These are phyloP conservation scores for Ricordea florida DNA, from an alignment of 92 coral and sea anemone species.

Conservation along the genomic window DNA sequence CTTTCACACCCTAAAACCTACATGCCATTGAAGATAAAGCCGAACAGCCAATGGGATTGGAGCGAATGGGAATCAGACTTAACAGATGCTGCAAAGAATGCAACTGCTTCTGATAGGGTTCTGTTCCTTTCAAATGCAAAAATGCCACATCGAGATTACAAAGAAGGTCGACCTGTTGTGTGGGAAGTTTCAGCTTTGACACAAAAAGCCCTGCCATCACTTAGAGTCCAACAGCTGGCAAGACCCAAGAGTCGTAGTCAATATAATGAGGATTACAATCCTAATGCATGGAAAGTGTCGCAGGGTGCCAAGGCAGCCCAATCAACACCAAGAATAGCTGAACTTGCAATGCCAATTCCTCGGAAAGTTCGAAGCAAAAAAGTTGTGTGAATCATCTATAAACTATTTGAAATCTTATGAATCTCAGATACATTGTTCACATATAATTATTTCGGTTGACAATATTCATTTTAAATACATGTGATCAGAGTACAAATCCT, in stretches of 20 bases:
- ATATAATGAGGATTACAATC: conserved; percentile 85
- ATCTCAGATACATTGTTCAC: not conserved
- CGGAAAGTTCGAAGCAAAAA: conserved; percentile 89
- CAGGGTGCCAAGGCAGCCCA: conserved; percentile 91
- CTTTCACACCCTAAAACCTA: conserved; percentile 78
- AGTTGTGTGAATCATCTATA: conserved; percentile 24
- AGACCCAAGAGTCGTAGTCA: conserved; percentile 94
- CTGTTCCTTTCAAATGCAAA: conserved; percentile 70
- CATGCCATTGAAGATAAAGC: conserved; percentile 81
- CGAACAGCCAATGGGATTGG: conserved; percentile 95
- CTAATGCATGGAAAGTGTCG: conserved; percentile 91
- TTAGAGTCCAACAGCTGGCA: conserved; percentile 92
- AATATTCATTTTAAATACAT: not conserved
- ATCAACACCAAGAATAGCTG: conserved; percentile 89
- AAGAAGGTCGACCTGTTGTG: conserved; percentile 82
- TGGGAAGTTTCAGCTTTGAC: conserved; percentile 86
- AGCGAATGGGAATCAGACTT: conserved; percentile 88
- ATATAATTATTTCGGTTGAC: not conserved
- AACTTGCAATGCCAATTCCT: conserved; percentile 90
- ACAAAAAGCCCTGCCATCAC: conserved; percentile 87
- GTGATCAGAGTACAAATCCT: too few relatives aligned
- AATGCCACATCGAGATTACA: conserved; percentile 77
- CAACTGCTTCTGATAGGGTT: conserved; percentile 81
- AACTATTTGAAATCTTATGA: not conserved
- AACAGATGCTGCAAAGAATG: conserved; percentile 82